A percentile compares a stretch with the other conserved stretches of the same genome.
phyloP scores from a whole-genome alignment of 2,888 invertebrate species.

The Eupithecia tripunctaria region DNA sequence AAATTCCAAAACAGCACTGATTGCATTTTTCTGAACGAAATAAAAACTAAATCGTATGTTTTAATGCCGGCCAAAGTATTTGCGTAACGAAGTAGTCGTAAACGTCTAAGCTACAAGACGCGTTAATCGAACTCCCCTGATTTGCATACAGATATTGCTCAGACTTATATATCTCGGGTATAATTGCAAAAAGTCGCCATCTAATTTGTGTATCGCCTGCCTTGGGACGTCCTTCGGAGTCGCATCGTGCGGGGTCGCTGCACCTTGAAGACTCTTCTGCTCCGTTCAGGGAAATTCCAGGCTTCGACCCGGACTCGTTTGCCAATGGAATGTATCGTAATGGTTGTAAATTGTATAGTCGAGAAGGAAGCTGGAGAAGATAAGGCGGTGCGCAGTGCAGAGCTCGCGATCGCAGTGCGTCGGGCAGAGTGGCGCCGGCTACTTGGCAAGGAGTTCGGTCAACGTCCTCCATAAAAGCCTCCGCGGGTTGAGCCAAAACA shows the following conservation, averaged over 20 bases:
- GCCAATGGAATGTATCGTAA: conserved; percentile 67
- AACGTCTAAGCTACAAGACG: conserved; percentile 57
- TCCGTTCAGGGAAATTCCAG: conserved; percentile 44
- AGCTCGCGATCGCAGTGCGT: conserved; percentile 75
- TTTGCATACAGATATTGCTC: conserved; percentile 64
- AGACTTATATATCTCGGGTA: conserved; percentile 47
- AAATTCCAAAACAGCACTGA: conserved; percentile 20
- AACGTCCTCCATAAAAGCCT: conserved; percentile 82
- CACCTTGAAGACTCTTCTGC: conserved; percentile 37
- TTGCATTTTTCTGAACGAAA: conserved; percentile 21
- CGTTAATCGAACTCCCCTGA: conserved; percentile 60
- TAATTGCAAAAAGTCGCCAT: conserved; percentile 51
- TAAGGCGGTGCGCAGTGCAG: conserved; percentile 77
- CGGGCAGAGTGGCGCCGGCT: conserved; percentile 79
- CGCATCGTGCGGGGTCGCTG: conserved; percentile 36
- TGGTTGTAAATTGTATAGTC: conserved; percentile 69
- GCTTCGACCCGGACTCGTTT: conserved; percentile 63
- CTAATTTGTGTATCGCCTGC: conserved; percentile 45
- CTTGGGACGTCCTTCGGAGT: conserved; percentile 58
- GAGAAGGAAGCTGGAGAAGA: conserved; percentile 63
- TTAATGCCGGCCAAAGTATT: conserved; percentile 36
- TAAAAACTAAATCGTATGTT: conserved; percentile 20
- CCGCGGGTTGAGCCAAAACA: conserved; percentile 78
- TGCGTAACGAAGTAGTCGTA: conserved; percentile 71
- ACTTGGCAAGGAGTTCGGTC: conserved; percentile 81